Evolutionary conservation across 2,113 vertebrate species (phyloP).

Genomic region (Gobius niger): DNA sequence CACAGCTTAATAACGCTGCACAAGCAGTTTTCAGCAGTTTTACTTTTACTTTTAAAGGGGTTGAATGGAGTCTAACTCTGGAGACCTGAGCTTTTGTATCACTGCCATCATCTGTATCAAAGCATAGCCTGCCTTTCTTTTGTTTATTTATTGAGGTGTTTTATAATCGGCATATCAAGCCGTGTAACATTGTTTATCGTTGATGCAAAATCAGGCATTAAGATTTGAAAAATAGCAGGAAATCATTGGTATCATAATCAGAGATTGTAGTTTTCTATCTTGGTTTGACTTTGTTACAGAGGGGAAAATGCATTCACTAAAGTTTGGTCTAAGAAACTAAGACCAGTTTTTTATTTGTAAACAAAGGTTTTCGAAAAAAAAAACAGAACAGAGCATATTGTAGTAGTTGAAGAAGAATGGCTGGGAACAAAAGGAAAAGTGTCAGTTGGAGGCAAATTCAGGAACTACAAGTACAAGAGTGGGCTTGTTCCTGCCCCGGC

Average conservation of each 20-base stretch:
- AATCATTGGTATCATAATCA: not conserved
- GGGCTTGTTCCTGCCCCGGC: constrained; percentile 55
- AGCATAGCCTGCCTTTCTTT: too few relatives aligned
- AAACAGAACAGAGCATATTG: constrained; percentile 1
- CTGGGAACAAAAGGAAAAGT: constrained; percentile 63
- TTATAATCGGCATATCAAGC: not conserved
- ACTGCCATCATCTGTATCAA: too few relatives aligned
- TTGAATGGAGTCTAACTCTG: too few relatives aligned
- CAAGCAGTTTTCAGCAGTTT: too few relatives aligned
- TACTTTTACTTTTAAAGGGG: too few relatives aligned
- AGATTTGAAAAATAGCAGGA: not conserved
- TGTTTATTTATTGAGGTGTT: too few relatives aligned
- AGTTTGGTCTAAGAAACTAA: constrained; percentile 10
- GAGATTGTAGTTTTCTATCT: not conserved
- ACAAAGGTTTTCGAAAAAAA: constrained; percentile 55
- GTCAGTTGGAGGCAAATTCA: constrained; percentile 63
- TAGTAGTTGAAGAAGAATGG: constrained; percentile 21
- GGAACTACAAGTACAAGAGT: constrained; percentile 67
- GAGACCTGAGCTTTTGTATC: too few relatives aligned
- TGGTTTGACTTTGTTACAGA: constrained; percentile 17
- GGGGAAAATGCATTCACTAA: constrained; percentile 6
- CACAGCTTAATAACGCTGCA: too few relatives aligned
- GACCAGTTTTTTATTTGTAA: constrained; percentile 35
- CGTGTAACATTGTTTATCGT: not conserved
- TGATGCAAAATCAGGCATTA: not conserved